Conservation (phyloP, 2,113 vertebrate species). For the Python bivittatus region DNA sequence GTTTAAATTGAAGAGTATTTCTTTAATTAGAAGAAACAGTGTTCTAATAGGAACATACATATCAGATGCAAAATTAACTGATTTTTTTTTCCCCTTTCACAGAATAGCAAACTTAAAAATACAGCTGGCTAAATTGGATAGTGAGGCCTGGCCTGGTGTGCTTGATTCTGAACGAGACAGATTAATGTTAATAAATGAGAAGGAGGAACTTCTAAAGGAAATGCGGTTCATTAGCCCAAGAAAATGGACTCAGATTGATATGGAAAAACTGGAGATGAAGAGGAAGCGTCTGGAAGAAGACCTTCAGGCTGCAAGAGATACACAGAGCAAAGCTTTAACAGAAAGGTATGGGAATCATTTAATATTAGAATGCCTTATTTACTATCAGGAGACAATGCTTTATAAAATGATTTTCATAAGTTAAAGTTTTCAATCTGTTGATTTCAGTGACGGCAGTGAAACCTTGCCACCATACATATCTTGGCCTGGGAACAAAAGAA, state of each 20-base stretch:
- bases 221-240: conserved; percentile 88
- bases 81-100: conserved; percentile 8
- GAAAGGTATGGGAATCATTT: conserved; percentile 77
- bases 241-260: conserved; percentile 83
- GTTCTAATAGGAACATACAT: not conserved
- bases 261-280: conserved; percentile 85
- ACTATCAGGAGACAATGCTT: not conserved
- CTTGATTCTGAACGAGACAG: conserved; percentile 94
- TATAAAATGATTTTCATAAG: not conserved
- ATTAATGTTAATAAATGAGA: conserved; percentile 94
- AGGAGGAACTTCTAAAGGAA: conserved; percentile 96
- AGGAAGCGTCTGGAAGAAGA: conserved; percentile 90
- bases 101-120: conserved; percentile 96
- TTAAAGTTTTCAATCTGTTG: not conserved
- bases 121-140: conserved; percentile 93
- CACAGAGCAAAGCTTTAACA: conserved; percentile 94
- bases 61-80: not conserved
- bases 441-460: not conserved
- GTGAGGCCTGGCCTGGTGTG: conserved; percentile 94
- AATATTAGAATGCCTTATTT: not conserved
- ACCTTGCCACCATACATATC: not conserved
- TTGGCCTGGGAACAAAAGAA: not conserved
- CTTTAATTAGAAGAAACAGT: not conserved
- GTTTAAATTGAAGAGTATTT: not conserved
- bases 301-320: conserved; percentile 91